Base-by-base conservation (phyloP, 2,797 vertebrate species). In the Heliangelus exortis region DNA sequence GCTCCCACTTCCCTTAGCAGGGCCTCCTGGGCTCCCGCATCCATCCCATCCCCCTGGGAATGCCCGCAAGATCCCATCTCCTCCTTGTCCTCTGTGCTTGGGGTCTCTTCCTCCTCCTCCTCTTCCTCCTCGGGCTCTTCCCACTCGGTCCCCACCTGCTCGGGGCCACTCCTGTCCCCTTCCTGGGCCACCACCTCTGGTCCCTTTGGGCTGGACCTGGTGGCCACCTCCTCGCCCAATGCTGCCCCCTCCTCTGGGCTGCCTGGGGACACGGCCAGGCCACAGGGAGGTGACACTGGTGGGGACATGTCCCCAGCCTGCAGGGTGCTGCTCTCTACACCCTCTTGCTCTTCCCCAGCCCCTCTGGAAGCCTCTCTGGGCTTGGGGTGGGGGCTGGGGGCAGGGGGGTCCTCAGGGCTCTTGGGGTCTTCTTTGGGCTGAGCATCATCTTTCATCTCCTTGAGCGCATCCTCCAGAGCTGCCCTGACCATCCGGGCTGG, bases 221-320 rank as follows among this genome's bases (percentile, higher is more conserved):
- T 2, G 21, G 55, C 15, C 20, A 12, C 28, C 55, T 91, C 83
- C n/a, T 87, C 77, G 63, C 81, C 78, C 50, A 62, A 79, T 0
- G 1, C 29, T 54, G 53, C 47, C 28, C 2, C 6, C 36, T 87
- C 92, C 17, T 47, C 45, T 19, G 17, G 45, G 5, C 12, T 79
- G 3, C 5, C 14, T 0, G n/a, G 68, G 15, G 33, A 50, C 0
- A 0, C 0, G 0, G 47, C 6, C 23, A 2, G 36, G 65, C 62
- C 9, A 28, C n/a, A 13, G 45, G 25, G 29, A 0, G 2, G 77
- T 28, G 33, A 71, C 34, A 34, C 34, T 34, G 34, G 34, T 34
- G 34, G 34, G 34, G 34, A 34, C 34, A 34, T 43, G 16, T 85
- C 76, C 4, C 75, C 74, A 53, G 25, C 4, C 29, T 68, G 29